Conservation (phyloP, 1,140 invertebrate genomes). For the Helicoverpa zea region DNA sequence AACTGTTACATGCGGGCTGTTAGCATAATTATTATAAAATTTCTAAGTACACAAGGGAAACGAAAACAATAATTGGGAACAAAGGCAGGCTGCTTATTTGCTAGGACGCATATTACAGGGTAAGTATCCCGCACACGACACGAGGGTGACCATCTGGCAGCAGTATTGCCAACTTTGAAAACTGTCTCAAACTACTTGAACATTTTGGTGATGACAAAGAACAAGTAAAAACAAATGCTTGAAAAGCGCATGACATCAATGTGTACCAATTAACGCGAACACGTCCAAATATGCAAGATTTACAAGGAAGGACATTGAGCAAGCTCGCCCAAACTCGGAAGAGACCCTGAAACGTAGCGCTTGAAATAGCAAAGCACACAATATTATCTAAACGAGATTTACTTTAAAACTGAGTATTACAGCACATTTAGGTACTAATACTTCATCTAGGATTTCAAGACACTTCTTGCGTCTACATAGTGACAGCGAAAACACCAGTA, state of each 20-base stretch:
- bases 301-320: slow-evolving; percentile 34
- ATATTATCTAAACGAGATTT: slow-evolving; percentile 14
- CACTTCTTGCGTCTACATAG: background rate
- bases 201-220: no score
- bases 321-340: slow-evolving; percentile 41
- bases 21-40: slow-evolving; percentile 27
- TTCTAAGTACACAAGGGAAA: slow-evolving; percentile 12
- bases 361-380: slow-evolving; percentile 43
- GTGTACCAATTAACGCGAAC: slow-evolving; percentile 34
- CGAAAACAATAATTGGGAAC: slow-evolving; percentile 1
- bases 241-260: slow-evolving; percentile 14
- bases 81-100: background rate
- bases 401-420: slow-evolving; percentile 13
- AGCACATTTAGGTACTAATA: background rate
- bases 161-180: background rate
- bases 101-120: background rate
- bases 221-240: background rate
- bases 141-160: slow-evolving; percentile 22
- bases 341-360: slow-evolving; percentile 30
- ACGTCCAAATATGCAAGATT: slow-evolving; percentile 14
- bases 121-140: background rate
- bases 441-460: slow-evolving; percentile 14
- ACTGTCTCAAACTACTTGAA: background rate
- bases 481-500: background rate
- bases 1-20: slow-evolving; percentile 52